A percentile compares a stretch with the other conserved stretches of the same genome.
Evolutionary conservation across 2,797 vertebrate genomes (phyloP).

Genomic region (Gastrophryne carolinensis): DNA sequence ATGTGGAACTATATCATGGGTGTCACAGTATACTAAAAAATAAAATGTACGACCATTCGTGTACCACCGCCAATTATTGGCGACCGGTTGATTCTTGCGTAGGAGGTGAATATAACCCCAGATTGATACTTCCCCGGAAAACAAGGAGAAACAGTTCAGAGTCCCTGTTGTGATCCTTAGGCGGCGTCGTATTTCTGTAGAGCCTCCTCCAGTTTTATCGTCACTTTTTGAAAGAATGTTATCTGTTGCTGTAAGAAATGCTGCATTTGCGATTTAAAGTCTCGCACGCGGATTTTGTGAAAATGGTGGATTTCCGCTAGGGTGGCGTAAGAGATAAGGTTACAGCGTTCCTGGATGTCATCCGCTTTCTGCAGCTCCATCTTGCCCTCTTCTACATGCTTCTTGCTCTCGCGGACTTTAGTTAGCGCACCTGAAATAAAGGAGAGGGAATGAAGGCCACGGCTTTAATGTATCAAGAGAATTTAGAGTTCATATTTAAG

Average conservation of each 20-base stretch:
- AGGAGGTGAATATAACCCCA: conserved; percentile 52
- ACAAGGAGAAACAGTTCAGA: conserved; percentile 52
- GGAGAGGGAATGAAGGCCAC: conserved; percentile 1
- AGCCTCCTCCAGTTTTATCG: conserved; percentile 91
- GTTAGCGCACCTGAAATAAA: conserved; percentile 85
- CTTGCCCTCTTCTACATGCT: conserved; percentile 95
- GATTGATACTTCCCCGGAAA: conserved; percentile 41
- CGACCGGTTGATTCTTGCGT: conserved; percentile 58
- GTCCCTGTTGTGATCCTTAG: conserved; percentile 60
- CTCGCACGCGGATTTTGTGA: conserved; percentile 90
- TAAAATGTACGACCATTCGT: conserved; percentile 63
- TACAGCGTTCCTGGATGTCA: conserved; percentile 91
- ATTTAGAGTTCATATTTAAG: too few species aligned
- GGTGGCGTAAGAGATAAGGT: conserved; percentile 94
- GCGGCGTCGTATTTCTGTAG: conserved; percentile 90
- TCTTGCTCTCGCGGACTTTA: conserved; percentile 96
- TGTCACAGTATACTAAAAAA: conserved; percentile 61
- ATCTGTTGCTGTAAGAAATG: conserved; percentile 95
- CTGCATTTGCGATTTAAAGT: conserved; percentile 96
- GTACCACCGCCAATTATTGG: conserved; percentile 62
- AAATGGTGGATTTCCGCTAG: conserved; percentile 97
- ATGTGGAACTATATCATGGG: conserved; percentile 67
- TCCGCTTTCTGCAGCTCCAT: conserved; percentile 89
- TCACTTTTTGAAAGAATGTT: conserved; percentile 93
- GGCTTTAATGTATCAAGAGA: too few species aligned